Evolutionary conservation across 2,113 vertebrate species (phyloP), one percentile per base, ranked within the genome.

Genomic region (Gnathonemus echidnorhynchus): DNA sequence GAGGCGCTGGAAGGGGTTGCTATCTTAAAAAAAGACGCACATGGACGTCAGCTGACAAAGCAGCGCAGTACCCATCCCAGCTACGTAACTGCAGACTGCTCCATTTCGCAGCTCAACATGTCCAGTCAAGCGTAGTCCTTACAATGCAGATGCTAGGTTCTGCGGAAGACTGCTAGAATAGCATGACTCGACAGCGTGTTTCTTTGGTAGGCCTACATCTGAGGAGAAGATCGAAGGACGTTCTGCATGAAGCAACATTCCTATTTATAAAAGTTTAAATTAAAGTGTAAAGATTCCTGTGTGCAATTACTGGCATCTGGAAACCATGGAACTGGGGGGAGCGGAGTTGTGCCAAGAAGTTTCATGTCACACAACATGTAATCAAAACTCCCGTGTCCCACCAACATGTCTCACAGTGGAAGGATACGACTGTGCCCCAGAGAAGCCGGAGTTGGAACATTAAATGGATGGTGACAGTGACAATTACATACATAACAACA

Each of bases 1-100:
- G 89, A 91, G 89, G 42, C 8, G 7, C 48, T 56, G 66, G 52
- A 35, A 90, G 90, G 66, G 90, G 91, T 88, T 93, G 89, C 92
- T 89, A 85, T 89, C 35, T 92, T 88, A 89, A 91, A 93, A 91
- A 94, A 58, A 58, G 84, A 86, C 42, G 42, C 13, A 87, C 21
- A 91, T 84, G 89, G 90, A 85, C 89, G 89, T 92, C 21, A 48
- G 49, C 42, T 88, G 13, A 89, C 13, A 27, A 89, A 56, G 21
- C 52, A 48, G 7, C n/a, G 53, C 7, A 56, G 52, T 21, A 52
- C 42, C 6, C 52, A 21, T 45, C 52, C 87, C 53, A 39, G 35
- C 27, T 88, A 13, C 0, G 24, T 62, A 46, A 27, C 49, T 58
- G 35, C 7, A 58, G 35, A 24, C 10, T 17, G 39, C 39, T 11